Evolutionary conservation across 2,888 invertebrate species (phyloP).

Genomic region (Drosophila infuscata): DNA sequence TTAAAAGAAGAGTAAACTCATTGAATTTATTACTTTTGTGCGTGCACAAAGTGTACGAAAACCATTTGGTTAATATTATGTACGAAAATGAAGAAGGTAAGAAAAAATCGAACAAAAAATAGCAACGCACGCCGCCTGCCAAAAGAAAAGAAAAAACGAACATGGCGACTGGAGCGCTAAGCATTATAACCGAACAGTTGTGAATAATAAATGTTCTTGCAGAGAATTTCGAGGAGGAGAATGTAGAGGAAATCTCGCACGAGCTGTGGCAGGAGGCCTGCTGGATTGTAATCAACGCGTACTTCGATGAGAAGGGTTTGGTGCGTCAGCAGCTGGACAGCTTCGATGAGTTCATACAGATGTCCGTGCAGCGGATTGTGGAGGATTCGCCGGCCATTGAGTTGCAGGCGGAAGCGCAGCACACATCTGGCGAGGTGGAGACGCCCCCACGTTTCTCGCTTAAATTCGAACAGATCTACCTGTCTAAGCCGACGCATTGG

Average conservation of each 20-base stretch:
- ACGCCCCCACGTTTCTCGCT: slow-evolving; percentile 95
- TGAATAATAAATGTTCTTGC: slow-evolving; percentile 8
- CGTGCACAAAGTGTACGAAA: slow-evolving; percentile 38
- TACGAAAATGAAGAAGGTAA: slow-evolving; percentile 85
- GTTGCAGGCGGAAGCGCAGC: slow-evolving; percentile 98
- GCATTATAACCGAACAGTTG: neutral
- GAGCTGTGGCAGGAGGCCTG: slow-evolving; percentile 99
- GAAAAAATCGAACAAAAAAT: slow-evolving; percentile 22
- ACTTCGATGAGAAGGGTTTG: slow-evolving; percentile 99
- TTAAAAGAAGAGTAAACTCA: neutral
- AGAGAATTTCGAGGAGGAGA: slow-evolving; percentile 91
- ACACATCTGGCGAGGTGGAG: slow-evolving; percentile 96
- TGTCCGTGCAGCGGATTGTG: slow-evolving; percentile 99
- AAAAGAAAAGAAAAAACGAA: slow-evolving; percentile 49
- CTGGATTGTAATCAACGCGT: slow-evolving; percentile 99
- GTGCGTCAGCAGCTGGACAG: slow-evolving; percentile 99
- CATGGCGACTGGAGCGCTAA: slow-evolving; percentile 63
- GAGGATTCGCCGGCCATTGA: slow-evolving; percentile 99
- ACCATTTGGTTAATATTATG: slow-evolving; percentile 71
- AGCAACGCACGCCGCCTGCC: slow-evolving; percentile 32
- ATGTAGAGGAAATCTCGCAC: slow-evolving; percentile 97
- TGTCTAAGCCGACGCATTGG: slow-evolving; percentile 99
- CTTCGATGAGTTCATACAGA: slow-evolving; percentile 99
- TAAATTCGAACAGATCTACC: slow-evolving; percentile 99
- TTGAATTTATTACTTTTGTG: neutral